phyloP scores from a whole-genome alignment of 2,113 vertebrate species.

The Platycercus adscitus region DNA sequence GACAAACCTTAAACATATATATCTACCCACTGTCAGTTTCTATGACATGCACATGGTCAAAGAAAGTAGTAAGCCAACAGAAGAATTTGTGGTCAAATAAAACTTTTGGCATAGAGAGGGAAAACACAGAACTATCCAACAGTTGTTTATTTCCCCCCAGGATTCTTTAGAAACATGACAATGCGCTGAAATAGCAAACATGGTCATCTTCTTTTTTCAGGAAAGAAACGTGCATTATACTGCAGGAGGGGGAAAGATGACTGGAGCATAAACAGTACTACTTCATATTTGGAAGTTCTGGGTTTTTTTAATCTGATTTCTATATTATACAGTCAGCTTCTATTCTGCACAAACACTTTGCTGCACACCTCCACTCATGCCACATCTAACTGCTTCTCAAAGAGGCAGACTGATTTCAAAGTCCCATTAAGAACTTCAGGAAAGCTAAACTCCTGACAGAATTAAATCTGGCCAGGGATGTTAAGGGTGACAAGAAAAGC shows the following conservation, averaged over 20 bases:
- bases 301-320: background rate
- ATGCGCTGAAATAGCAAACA: conserved; percentile 6
- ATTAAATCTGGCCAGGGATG: background rate
- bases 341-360: background rate
- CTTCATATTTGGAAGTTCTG: background rate
- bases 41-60: background rate
- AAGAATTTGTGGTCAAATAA: background rate
- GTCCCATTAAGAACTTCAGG: background rate
- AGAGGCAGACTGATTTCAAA: background rate
- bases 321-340: background rate
- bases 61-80: background rate
- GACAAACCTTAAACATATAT: background rate
- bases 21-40: background rate
- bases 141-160: conserved; percentile 3
- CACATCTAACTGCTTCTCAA: background rate
- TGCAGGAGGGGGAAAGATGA: background rate
- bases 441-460: background rate
- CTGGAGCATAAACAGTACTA: background rate
- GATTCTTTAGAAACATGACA: background rate
- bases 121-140: background rate
- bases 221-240: background rate
- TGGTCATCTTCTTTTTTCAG: background rate
- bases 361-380: background rate
- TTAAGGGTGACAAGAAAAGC: background rate
- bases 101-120: background rate